Conservation (phyloP, 2,113 vertebrate species). For the Chrysochloris asiatica region DNA sequence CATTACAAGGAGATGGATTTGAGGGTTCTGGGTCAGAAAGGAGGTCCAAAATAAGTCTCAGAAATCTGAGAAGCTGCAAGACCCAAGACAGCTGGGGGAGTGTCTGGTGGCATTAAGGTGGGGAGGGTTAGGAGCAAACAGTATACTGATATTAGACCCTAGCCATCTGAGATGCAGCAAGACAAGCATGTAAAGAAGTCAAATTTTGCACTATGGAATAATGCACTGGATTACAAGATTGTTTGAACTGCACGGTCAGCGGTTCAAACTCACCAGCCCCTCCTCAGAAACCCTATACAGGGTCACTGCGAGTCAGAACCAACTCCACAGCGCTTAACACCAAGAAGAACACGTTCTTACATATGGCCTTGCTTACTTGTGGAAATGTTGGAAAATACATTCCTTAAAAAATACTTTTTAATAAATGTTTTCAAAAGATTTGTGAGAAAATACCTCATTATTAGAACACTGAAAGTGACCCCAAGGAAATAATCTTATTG, state of each 20-base stretch:
- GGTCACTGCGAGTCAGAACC: too few relatives aligned
- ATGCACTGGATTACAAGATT: too few relatives aligned
- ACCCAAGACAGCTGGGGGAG: background rate
- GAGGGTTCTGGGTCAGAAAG: background rate
- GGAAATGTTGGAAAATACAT: background rate
- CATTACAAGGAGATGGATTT: background rate
- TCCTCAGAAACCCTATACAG: too few relatives aligned
- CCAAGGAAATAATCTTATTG: constrained; percentile 39
- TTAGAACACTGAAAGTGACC: constrained; percentile 42
- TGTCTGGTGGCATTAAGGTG: background rate
- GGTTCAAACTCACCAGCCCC: too few relatives aligned
- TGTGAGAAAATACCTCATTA: constrained; percentile 37
- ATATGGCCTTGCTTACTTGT: background rate
- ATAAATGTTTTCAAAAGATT: constrained; percentile 12
- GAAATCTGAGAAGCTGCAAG: background rate
- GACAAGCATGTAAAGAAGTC: background rate
- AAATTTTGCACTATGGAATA: too few relatives aligned
- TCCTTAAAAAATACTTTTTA: constrained; percentile 3
- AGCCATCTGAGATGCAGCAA: background rate
- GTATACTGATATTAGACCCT: background rate
- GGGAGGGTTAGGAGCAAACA: background rate
- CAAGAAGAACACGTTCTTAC: too few relatives aligned
- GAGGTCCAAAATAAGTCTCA: background rate
- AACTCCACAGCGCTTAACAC: too few relatives aligned
- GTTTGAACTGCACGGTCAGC: too few relatives aligned